Evolutionary conservation across 2,113 vertebrate species (phyloP).

Genomic region (Nyctereutes procyonoides): DNA sequence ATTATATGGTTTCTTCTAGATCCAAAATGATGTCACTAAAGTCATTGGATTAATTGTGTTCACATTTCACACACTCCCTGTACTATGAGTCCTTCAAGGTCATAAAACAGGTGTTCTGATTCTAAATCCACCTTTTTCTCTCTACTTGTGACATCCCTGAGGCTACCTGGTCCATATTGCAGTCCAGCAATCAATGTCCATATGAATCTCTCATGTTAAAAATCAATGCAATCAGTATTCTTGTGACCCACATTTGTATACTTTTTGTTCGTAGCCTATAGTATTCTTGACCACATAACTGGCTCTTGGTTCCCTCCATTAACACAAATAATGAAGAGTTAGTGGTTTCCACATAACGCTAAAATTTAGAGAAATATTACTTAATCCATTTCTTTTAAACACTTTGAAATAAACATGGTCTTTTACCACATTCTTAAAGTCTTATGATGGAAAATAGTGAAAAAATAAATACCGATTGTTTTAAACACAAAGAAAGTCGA

Average conservation of each 20-base stretch:
- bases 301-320: neutral
- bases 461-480: neutral
- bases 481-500: neutral
- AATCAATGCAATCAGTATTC: neutral
- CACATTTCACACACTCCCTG: neutral
- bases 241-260: neutral
- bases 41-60: neutral
- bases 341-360: neutral
- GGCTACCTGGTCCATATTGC: neutral
- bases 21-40: neutral
- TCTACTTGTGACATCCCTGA: neutral
- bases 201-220: neutral
- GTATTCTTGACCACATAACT: neutral
- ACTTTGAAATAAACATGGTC: neutral
- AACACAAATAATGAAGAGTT: neutral
- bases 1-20: neutral
- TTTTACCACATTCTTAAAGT: neutral
- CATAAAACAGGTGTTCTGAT: neutral
- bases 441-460: neutral
- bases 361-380: neutral
- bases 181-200: neutral
- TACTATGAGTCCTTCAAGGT: neutral
- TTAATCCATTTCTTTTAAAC: neutral
- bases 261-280: neutral
- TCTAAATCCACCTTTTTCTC: neutral